phyloP scores from a whole-genome alignment of 2,113 vertebrate genomes.

The Taurulus bubalis region DNA sequence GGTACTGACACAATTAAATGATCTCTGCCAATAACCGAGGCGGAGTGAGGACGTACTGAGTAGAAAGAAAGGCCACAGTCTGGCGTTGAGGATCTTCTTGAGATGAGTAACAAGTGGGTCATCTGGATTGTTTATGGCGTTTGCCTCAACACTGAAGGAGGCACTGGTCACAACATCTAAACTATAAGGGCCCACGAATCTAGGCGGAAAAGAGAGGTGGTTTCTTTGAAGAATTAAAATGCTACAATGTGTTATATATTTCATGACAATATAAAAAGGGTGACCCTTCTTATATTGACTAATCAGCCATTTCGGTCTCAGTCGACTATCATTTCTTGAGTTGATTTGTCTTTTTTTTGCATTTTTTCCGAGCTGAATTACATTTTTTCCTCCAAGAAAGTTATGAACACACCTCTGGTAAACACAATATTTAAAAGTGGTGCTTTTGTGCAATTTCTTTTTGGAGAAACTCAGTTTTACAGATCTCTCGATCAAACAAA shows the following conservation, averaged over 20 bases:
- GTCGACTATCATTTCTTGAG: not conserved
- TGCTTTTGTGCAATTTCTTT: not conserved
- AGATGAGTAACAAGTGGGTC: conserved; percentile 83
- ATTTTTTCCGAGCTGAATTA: not conserved
- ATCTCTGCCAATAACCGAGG: fast-evolving
- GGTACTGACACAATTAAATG: not conserved
- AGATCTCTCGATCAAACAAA: no score
- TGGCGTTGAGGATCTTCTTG: conserved; percentile 76
- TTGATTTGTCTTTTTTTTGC: not conserved
- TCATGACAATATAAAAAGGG: not conserved
- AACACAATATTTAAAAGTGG: no score
- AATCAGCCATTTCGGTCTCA: not conserved
- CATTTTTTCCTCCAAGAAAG: not conserved
- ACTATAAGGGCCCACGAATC: conserved; percentile 86
- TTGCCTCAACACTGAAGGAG: conserved; percentile 86
- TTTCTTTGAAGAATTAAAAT: not conserved
- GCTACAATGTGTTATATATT: not conserved
- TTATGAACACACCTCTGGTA: not conserved
- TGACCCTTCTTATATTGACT: not conserved
- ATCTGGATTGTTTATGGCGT: conserved; percentile 87
- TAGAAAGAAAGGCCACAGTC: conserved; percentile 53
- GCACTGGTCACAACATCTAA: conserved; percentile 85
- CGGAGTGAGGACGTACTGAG: conserved; percentile 14
- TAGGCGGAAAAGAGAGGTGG: conserved; percentile 37
- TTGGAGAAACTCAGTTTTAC: not conserved